Base-by-base conservation (phyloP, 2,888 invertebrate genomes). In the Tipula unca region DNA sequence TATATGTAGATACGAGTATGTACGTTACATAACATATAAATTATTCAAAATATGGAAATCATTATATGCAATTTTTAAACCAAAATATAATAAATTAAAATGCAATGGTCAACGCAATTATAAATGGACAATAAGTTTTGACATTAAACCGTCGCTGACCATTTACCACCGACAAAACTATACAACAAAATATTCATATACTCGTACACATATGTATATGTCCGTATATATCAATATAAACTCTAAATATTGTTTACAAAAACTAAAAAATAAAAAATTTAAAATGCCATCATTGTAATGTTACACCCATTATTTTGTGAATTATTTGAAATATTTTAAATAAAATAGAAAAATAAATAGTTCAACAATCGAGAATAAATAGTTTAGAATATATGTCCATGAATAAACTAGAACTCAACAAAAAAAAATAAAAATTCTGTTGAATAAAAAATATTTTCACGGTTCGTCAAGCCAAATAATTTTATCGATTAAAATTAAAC, bases 281-380 rank as follows among this genome's bases (percentile, higher is more conserved):
- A 42, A 42, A 42, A 13, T 42, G 17, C 17, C 48, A 54, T 54
- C 48, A 54, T 54, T 54, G 48, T 54, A 54, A 54, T 69, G 69
- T 69, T 69, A 69, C 69, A 69, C 69, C 69, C 69, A 69, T 25
- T 69, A 69, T 69, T 69, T 69, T 5, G 48, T 17, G 69, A 69
- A 69, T 14, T 69, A 69, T 54, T 54, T 17, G 48, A 54, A 42
- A 54, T 69, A 69, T 25, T 6, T 39, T 32, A 32, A 39, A 39
- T 39, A 69, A 69, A 69, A 69, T 48, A 48, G 17, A 48, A 48
- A 17, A 48, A 48, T 25, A 69, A 69, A 69, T 69, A 69, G 69
- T 69, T 69, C 69, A 69, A 69, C 69, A 69, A 69, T 69, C 25
- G 69, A 69, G 69, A 69, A 69, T 69, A 69, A 69, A 69, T 69